Evolutionary conservation across 2,113 vertebrate genomes (phyloP).

Genomic region (Agapornis roseicollis): DNA sequence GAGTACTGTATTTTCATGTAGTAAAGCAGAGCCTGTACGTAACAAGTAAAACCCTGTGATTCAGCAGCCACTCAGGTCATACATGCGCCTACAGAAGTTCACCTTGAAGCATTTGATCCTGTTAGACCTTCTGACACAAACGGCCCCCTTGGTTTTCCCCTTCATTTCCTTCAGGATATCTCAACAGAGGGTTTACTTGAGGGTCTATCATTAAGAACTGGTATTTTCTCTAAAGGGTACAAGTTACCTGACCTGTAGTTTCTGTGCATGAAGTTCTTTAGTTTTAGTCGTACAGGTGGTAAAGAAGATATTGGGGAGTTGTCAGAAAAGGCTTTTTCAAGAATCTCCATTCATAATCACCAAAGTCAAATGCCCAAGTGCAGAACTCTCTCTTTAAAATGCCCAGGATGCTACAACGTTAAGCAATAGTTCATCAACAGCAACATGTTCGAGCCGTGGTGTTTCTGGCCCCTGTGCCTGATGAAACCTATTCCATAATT

Average conservation of each 20-base stretch:
- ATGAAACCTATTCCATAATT: background rate
- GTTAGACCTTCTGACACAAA: background rate
- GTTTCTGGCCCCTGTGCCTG: background rate
- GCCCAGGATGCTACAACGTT: background rate
- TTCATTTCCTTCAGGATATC: background rate
- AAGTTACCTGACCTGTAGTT: background rate
- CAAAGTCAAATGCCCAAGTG: background rate
- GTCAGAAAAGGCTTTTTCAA: background rate
- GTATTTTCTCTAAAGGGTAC: background rate
- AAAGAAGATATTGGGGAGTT: background rate
- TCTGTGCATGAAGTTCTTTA: background rate
- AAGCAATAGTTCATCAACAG: background rate
- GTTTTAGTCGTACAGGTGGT: background rate
- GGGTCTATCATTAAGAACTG: background rate
- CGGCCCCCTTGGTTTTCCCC: background rate
- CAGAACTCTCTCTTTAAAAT: background rate
- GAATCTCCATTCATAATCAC: background rate
- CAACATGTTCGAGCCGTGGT: background rate
- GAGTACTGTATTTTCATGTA: rapidly evolving
- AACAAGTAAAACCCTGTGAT: background rate
- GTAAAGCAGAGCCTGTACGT: background rate
- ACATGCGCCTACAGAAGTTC: background rate
- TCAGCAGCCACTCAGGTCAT: background rate
- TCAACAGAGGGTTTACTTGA: background rate
- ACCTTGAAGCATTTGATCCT: background rate